Percentiles rank a stretch among this genome's conserved stretches.
Evolutionary conservation across 1,140 invertebrate genomes (phyloP).

Genomic region (Catajapyx aquilonaris): DNA sequence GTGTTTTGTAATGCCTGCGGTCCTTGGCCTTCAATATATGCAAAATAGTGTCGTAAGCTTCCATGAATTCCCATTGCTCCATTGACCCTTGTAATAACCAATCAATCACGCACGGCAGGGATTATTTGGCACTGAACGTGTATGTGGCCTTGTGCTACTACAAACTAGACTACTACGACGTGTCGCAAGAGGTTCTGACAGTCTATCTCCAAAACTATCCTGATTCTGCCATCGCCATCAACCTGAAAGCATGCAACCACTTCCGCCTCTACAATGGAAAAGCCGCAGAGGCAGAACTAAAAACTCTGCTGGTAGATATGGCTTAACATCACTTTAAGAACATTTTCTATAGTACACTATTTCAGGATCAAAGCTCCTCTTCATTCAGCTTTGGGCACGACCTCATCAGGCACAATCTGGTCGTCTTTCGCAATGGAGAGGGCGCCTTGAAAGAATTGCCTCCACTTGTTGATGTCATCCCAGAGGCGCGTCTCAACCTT

Average conservation of each 20-base stretch:
- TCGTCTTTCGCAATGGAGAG: constrained; percentile 88
- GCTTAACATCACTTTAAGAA: not conserved
- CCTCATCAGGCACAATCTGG: constrained; percentile 84
- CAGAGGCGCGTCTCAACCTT: constrained; percentile 88
- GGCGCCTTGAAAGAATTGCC: constrained; percentile 80
- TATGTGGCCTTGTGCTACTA: constrained; percentile 97
- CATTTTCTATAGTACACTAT: not conserved
- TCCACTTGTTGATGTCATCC: constrained; percentile 78
- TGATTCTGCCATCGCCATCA: constrained; percentile 85
- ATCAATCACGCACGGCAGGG: too few species aligned
- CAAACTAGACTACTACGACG: constrained; percentile 83
- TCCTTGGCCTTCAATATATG: too few species aligned
- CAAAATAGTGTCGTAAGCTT: too few species aligned
- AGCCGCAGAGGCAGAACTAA: constrained; percentile 70
- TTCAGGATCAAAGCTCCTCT: constrained; percentile 43
- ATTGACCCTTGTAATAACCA: too few species aligned
- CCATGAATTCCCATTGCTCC: too few species aligned
- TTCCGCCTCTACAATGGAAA: constrained; percentile 84
- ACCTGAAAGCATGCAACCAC: constrained; percentile 79
- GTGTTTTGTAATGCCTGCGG: too few species aligned
- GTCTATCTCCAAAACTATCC: constrained; percentile 82
- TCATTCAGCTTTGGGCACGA: constrained; percentile 77
- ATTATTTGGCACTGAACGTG: constrained; percentile 84
- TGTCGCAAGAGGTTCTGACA: constrained; percentile 81
- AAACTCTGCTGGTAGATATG: constrained; percentile 37